A percentile compares a stretch with the other conserved stretches of the same genome.
Conservation (phyloP, 2,888 invertebrate genomes). For the Macaria notata region DNA sequence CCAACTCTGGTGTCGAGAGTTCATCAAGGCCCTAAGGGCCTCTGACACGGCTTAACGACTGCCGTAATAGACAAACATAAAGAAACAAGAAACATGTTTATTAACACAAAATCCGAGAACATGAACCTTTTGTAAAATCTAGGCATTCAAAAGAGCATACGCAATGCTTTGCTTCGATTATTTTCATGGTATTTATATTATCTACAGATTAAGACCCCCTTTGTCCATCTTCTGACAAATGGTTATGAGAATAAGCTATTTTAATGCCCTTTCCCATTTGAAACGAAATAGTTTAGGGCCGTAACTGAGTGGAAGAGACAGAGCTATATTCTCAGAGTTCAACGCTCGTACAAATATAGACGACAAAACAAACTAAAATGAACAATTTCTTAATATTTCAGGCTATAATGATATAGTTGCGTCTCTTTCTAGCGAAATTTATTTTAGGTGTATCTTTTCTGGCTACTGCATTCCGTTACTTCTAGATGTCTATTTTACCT, state of each 20-base stretch:
- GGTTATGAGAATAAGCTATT: conserved; percentile 15
- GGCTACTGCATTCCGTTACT: not conserved
- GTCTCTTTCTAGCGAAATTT: conserved; percentile 9
- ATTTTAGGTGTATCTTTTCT: not conserved
- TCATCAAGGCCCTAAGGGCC: no score
- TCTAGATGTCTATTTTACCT: no score
- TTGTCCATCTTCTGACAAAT: conserved; percentile 8
- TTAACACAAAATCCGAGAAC: no score
- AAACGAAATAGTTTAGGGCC: conserved; percentile 16
- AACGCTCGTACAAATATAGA: conserved; percentile 46
- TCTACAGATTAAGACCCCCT: not conserved
- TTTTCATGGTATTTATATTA: no score
- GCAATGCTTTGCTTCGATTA: no score
- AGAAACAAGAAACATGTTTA: no score
- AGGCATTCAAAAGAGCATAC: no score
- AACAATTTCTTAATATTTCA: conserved; percentile 18
- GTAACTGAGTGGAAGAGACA: conserved; percentile 16
- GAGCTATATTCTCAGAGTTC: conserved; percentile 34
- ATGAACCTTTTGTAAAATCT: no score
- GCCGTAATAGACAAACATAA: no score
- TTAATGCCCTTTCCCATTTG: conserved; percentile 20
- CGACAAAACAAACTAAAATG: conserved; percentile 38
- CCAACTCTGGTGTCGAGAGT: no score
- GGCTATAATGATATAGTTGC: conserved; percentile 27
- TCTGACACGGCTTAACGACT: no score